Conservation (phyloP, 2,797 vertebrate genomes). For the Pelobates cultripes region DNA sequence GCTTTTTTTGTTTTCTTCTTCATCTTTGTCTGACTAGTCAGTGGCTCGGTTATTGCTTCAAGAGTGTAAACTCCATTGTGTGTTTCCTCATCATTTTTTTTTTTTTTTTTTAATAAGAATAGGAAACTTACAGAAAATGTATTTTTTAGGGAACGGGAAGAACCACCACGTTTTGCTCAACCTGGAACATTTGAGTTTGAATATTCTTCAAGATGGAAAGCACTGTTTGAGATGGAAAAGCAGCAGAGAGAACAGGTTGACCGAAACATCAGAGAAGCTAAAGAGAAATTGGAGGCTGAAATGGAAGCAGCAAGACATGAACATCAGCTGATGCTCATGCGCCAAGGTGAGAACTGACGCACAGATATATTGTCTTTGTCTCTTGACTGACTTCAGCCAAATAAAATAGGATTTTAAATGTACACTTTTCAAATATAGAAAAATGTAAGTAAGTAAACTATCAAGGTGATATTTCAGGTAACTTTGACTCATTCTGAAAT, state of each 20-base stretch:
- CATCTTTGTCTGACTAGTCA: too few relatives aligned
- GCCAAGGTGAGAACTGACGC: slow-evolving; percentile 82
- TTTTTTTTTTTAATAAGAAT: too few relatives aligned
- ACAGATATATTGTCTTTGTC: not conserved
- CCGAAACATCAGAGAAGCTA: slow-evolving; percentile 92
- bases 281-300: slow-evolving; percentile 95
- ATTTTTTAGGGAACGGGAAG: slow-evolving; percentile 85
- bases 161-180: slow-evolving; percentile 90
- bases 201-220: slow-evolving; percentile 96
- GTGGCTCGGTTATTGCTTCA: too few relatives aligned
- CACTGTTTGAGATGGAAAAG: slow-evolving; percentile 96
- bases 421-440: too few relatives aligned
- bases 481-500: too few relatives aligned
- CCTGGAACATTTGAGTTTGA: slow-evolving; percentile 98
- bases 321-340: slow-evolving; percentile 98
- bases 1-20: too few relatives aligned
- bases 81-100: too few relatives aligned
- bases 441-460: too few relatives aligned
- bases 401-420: too few relatives aligned
- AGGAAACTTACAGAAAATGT: not conserved
- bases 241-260: slow-evolving; percentile 94
- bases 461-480: too few relatives aligned
- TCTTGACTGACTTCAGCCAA: not conserved
- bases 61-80: too few relatives aligned
- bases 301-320: slow-evolving; percentile 97